Evolutionary conservation across 2,888 invertebrate genomes (phyloP), one percentile per base, ranked within the genome.

Genomic region (Rhodophaea formosa): DNA sequence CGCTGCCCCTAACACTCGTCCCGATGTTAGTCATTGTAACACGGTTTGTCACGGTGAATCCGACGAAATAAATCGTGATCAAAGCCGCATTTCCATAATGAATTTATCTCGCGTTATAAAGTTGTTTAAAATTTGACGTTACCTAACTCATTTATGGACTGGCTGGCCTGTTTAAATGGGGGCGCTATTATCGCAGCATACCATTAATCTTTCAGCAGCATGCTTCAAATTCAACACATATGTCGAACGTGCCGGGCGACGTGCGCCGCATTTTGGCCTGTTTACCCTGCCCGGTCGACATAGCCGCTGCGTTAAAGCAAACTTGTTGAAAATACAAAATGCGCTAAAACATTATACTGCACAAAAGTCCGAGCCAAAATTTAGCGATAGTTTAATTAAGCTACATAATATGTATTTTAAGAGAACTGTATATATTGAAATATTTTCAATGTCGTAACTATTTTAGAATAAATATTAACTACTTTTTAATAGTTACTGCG

Each of bases 251-350:
- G 51, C 51, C 32, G 2, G 8, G 7, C 7, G n/a, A n/a, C 47
- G 14, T 49, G 30, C 8, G 14, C 30, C 7, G 47, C 8, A 49
- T 49, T 49, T 49, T 49, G 47, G 8, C 10, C 14, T 49, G 47
- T 49, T 49, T 49, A 49, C 47, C 30, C 23, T 46, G 46, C 29
- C 29, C n/a, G 30, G 47, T 30, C 47, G 30, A 49, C 30, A 49
- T 8, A 29, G 47, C 8, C 30, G 7, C 8, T 49, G 47, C 47
- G 47, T 49, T 49, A 30, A 14, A 49, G 47, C 47, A 30, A 49
- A 29, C 47, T 30, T 46, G 60, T 60, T 57, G 58, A 55, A 58
- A 57, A 62, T 62, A 62, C 56, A 60, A 60, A 29, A 49, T 30
- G 8, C 7, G 1, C 8, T n/a, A 30, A 7, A 14, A 49, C 47